phyloP scores from a whole-genome alignment of 1,140 invertebrate species.

The Drosophila dunni region DNA sequence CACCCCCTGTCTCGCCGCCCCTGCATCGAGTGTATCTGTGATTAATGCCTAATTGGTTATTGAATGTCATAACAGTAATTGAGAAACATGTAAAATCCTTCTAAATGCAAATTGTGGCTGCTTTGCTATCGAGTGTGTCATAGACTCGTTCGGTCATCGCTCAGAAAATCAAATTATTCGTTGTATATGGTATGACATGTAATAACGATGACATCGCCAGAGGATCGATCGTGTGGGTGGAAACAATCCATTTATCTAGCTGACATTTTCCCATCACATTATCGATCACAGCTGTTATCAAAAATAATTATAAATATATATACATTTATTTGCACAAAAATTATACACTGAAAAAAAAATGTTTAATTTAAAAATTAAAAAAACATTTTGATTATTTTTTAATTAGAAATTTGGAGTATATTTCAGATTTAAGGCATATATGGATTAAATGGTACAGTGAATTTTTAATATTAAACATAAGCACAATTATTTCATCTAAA shows the following conservation, averaged over 20 bases:
- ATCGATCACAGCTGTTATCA: constrained; percentile 3
- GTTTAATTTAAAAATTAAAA: too few relatives aligned
- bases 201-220: constrained; percentile 10
- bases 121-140: constrained; percentile 43
- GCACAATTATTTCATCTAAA: too few relatives aligned
- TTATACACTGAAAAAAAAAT: too few relatives aligned
- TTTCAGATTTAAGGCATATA: too few relatives aligned
- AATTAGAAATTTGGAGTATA: too few relatives aligned
- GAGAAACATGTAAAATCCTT: constrained; percentile 64
- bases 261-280: constrained; percentile 18
- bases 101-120: constrained; percentile 59
- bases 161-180: constrained; percentile 32
- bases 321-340: too few relatives aligned
- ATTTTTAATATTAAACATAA: too few relatives aligned
- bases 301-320: too few relatives aligned
- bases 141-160: constrained; percentile 37
- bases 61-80: constrained; percentile 81
- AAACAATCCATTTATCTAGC: constrained; percentile 3
- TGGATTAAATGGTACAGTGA: too few relatives aligned
- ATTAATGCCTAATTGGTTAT: constrained; percentile 80
- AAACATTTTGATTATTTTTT: too few relatives aligned
- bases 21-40: constrained; percentile 51
- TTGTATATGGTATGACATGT: constrained; percentile 10
- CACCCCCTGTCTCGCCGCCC: constrained; percentile 10
- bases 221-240: constrained; percentile 1